A percentile compares a stretch with the other conserved stretches of the same genome.
Evolutionary conservation across 2,888 invertebrate species (phyloP).

Genomic region (Phanerotoma sp.): DNA sequence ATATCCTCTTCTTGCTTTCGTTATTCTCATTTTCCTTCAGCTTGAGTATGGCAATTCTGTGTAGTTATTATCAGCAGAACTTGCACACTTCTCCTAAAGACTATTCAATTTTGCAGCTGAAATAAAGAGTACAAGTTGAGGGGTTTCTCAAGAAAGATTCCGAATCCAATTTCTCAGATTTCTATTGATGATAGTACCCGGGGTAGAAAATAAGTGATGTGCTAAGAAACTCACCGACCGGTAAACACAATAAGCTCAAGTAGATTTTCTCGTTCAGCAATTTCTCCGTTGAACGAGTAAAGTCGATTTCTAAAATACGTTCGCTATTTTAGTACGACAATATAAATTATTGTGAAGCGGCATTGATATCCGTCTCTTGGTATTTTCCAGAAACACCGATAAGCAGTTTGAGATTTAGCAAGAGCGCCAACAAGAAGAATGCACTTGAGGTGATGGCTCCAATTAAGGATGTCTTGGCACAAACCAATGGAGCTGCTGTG

Average conservation of each 20-base stretch:
- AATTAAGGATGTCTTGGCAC: slow-evolving; percentile 64
- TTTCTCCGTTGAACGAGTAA: slow-evolving; percentile 1
- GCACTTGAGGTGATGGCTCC: slow-evolving; percentile 4
- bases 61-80: not conserved
- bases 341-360: not conserved
- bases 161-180: slow-evolving; percentile 32
- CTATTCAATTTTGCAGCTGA: not conserved
- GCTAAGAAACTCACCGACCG: slow-evolving; percentile 23
- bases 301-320: not conserved
- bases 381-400: slow-evolving; percentile 32
- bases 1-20: no score
- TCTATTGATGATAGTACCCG: slow-evolving; percentile 28
- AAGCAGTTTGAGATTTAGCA: slow-evolving; percentile 15
- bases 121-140: slow-evolving; percentile 13
- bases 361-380: not conserved
- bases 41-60: no score
- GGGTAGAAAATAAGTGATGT: slow-evolving; percentile 26
- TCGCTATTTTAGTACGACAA: not conserved
- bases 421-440: slow-evolving; percentile 7
- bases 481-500: slow-evolving; percentile 65
- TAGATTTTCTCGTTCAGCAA: slow-evolving; percentile 27
- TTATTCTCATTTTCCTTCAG: no score
- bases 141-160: not conserved
- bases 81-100: not conserved
- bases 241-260: slow-evolving; percentile 34